A percentile compares a stretch with the other conserved stretches of the same genome.
Evolutionary conservation across 2,888 invertebrate genomes (phyloP).

Genomic region (Drosophila koepferae): DNA sequence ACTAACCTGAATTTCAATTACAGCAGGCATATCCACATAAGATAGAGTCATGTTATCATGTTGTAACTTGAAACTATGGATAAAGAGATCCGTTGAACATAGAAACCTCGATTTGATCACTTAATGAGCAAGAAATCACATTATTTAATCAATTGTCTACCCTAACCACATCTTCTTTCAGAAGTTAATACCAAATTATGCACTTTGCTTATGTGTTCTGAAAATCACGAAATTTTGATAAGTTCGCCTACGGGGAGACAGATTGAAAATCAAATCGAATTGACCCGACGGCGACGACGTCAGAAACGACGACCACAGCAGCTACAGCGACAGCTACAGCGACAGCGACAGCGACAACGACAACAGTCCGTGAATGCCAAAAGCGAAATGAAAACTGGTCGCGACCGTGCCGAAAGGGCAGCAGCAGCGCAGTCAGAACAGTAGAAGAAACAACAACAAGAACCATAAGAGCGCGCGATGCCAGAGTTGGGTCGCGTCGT

Average conservation of each 20-base stretch:
- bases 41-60: conserved; percentile 88
- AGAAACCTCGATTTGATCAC: not conserved
- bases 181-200: not conserved
- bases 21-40: conserved; percentile 91
- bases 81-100: not conserved
- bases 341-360: conserved; percentile 30
- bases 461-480: conserved; percentile 17
- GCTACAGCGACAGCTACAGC: conserved; percentile 6
- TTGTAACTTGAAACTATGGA: conserved; percentile 13
- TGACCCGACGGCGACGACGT: conserved; percentile 58
- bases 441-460: conserved; percentile 27
- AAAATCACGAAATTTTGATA: conserved; percentile 5
- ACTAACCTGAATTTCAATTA: conserved; percentile 91
- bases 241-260: conserved; percentile 22
- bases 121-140: not conserved
- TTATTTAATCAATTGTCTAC: conserved; percentile 2
- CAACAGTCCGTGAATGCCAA: conserved; percentile 65
- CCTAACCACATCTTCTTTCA: conserved; percentile 14
- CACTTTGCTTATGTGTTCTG: not conserved
- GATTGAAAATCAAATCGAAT: conserved; percentile 33
- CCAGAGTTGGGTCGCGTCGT: conserved; percentile 25
- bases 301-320: not conserved
- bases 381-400: conserved; percentile 75
- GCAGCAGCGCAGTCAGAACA: conserved; percentile 18
- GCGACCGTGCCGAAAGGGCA: conserved; percentile 63